Conservation (phyloP, 1,140 invertebrate genomes). For the Steinernema khuongi region DNA sequence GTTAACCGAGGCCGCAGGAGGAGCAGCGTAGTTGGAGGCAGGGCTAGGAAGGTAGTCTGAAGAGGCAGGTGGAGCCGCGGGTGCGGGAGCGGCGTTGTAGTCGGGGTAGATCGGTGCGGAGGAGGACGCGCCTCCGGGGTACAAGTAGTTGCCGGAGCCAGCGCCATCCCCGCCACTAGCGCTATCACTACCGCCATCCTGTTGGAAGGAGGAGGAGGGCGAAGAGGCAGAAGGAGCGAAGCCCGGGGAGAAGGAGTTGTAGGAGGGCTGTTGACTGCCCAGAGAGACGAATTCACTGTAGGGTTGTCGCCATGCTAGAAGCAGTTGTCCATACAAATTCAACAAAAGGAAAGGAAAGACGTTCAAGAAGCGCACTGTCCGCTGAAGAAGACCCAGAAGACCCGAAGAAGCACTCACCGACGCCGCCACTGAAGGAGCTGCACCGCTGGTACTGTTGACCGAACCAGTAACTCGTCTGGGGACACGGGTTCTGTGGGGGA, state of each 20-base stretch:
- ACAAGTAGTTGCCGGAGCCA: not conserved
- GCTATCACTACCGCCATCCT: too few relatives aligned
- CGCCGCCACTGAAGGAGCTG: not conserved
- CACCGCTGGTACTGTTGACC: not conserved
- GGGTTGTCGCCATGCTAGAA: not conserved
- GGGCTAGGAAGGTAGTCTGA: not conserved
- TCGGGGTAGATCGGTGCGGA: not conserved
- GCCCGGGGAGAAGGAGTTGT: too few relatives aligned
- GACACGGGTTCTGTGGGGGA: not conserved
- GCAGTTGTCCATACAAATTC: too few relatives aligned
- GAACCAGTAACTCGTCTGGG: conserved; percentile 12
- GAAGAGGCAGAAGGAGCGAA: not conserved
- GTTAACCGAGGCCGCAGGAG: not conserved
- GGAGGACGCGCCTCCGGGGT: not conserved
- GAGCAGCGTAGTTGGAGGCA: not conserved
- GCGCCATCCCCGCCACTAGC: too few relatives aligned
- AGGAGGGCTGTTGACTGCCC: not conserved
- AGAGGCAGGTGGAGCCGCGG: not conserved
- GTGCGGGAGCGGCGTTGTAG: not conserved
- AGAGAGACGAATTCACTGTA: not conserved
- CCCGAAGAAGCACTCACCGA: not conserved
- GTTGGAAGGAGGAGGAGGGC: not conserved
- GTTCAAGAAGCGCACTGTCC: too few relatives aligned
- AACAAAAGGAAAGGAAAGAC: too few relatives aligned
- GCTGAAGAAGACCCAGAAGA: not conserved